Evolutionary conservation across 1,140 invertebrate species (phyloP), one percentile per base, ranked within the genome.

Genomic region (Drosophila saltans): DNA sequence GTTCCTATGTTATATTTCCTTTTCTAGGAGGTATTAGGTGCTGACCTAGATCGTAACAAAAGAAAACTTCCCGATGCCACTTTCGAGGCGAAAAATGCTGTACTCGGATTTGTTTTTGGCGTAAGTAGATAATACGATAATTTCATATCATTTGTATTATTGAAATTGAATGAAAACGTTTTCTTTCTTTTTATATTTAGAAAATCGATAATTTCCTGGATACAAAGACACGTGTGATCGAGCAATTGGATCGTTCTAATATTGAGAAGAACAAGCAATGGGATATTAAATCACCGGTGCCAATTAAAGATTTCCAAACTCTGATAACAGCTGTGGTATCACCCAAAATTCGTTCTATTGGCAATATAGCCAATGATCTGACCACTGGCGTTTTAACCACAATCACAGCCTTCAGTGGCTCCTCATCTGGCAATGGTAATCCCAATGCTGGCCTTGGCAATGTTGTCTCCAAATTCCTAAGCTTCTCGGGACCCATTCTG

Each of bases 151-250:
- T 16, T 16, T 16, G 16, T 16, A 16, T 16, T 16, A 16, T 16
- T 16, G 16, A 16, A 16, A 16, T 16, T 16, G 16, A 16, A 16
- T 16, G 16, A 16, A 16, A 16, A 16, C 16, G 16, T 16, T 16
- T 16, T 16, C 16, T 16, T 16, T 16, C 16, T 64, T 61, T 7
- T 75, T 72, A 21, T 73, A 16, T 16, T 16, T 16, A 96, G 96
- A 96, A 96, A 95, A 94, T 96, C 92, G 96, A 96, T 91, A 94
- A 95, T 33, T 93, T 96, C 89, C 93, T 96, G 85, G 96, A 96
- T 68, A 94, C 96, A 3, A 96, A 96, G 91, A 96, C 95, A 1
- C 93, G 94, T 11, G 94, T 96, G 41, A 93, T 96, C 40, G 91
- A 94, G 52, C 94, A 94, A 28, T 86, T 96, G 74, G 96, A 96